Base-by-base conservation (phyloP, 1,140 invertebrate genomes). In the Chelonus insularis region DNA sequence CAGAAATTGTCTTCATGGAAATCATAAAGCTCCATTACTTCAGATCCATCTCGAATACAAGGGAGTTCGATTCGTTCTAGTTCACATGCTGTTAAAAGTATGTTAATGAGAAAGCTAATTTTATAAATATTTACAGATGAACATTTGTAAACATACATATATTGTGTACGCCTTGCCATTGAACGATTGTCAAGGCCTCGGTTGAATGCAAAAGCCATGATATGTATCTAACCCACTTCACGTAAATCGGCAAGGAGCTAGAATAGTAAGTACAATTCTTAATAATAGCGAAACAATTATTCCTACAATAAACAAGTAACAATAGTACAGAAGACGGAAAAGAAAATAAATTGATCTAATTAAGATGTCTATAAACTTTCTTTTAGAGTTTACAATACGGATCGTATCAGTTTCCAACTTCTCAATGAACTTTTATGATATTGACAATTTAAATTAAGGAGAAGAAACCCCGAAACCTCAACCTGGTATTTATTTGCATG, bases 151-250 rank as follows among this genome's bases (percentile, higher is more conserved):
- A 83, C 87, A 87, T 82, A 93, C 91, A 88, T 62, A 94, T 93
- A 77, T 92, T 91, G 25, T 84, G 81, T 9, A 93, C 80, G 18
- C 86, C 86, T 37, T 86, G 78, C 91, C 91, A 94, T 69, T 93
- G 91, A 14, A 91, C 72, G 65, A 92, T 91, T 9, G 86, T 88
- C 77, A 97, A 83, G 0, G 92, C 89, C 84, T 98, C 95, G 70
- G 92, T 95, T 1, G 91, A 90, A 76, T 96, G 96, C 78, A 93
- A 88, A 70, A 98, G 86, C 94, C 95, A 98, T 0, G 94, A 97
- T 8, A 97, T 70, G 74, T 95, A 94, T 70, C 91, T 89, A 1
- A 94, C 84, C 92, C 94, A 97, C 18, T 85, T 83, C 25, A 96
- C 82, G 63, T 91, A 90, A 60, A 81, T 74, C 0, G 95, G 93